phyloP scores from a whole-genome alignment of 2,797 vertebrate genomes.

The Gallirallus australis region DNA sequence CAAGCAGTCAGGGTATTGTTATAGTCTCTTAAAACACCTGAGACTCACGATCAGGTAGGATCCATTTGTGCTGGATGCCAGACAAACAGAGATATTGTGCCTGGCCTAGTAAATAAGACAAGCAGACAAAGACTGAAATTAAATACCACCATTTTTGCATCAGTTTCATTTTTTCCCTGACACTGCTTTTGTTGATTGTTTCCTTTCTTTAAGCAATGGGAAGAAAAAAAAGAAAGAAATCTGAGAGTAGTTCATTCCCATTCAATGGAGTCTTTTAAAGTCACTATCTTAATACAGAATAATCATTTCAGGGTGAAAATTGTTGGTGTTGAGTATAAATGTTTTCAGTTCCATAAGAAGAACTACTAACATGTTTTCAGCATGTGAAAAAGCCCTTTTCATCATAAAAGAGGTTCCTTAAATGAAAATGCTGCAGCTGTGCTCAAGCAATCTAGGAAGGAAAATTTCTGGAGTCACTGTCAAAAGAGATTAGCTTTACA shows the following conservation, averaged over 20 bases:
- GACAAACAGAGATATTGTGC: not conserved
- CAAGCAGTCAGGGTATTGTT: not conserved
- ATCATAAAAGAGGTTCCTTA: conserved; percentile 37
- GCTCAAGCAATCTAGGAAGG: conserved; percentile 59
- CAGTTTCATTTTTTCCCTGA: not conserved
- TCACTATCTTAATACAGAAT: not conserved
- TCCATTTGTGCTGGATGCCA: not conserved
- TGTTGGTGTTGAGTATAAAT: not conserved
- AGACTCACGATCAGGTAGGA: not conserved
- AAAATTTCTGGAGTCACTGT: conserved; percentile 72
- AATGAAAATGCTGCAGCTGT: conserved; percentile 52
- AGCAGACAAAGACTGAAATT: not conserved
- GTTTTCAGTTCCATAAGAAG: not conserved
- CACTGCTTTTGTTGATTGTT: not conserved
- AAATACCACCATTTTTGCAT: not conserved
- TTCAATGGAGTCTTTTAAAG: not conserved
- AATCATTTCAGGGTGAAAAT: not conserved
- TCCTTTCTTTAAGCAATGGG: not conserved
- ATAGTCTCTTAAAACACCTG: not conserved
- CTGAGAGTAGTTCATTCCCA: not conserved
- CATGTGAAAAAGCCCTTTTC: conserved; percentile 4
- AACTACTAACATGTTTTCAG: not conserved
- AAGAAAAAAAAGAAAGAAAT: not conserved
- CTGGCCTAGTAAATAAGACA: not conserved
- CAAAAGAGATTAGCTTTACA: conserved; percentile 69